Evolutionary conservation across 2,888 invertebrate species (phyloP), one percentile per base, ranked within the genome.

Genomic region (Flexamia atlantica): DNA sequence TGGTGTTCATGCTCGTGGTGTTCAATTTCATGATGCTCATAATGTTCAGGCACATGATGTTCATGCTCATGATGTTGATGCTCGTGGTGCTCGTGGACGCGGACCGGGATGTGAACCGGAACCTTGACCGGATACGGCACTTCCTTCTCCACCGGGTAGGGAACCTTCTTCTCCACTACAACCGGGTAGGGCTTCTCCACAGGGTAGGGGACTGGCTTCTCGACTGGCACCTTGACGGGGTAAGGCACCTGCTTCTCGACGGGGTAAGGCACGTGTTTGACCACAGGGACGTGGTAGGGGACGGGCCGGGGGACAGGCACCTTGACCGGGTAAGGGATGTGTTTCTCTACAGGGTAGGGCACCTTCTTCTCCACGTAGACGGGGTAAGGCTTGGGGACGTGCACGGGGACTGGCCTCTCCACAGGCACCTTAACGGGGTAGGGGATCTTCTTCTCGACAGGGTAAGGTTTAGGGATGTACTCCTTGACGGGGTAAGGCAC

Each of bases 81-180:
- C 20, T 53, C 53, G 20, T 53, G 20, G 23, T 53, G 53, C 53
- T 53, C 23, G 53, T 53, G 53, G 53, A 46, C 46, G 12, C 14
- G 46, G 46, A 46, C 93, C 30, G 95, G 94, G 46, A 85, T 86
- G n/a, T 87, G 86, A 2, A 93, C 93, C 14, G 72, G 74, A 10
- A 74, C 74, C 60, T 83, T 83, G n/a, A 83, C 82, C 10, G 82
- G 82, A 32, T 83, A 83, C 17, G 82, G 85, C n/a, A 86, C 79
- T 50, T 82, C 81, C 74, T 86, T 86, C 30, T 86, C 85, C 12
- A 86, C 85, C 12, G 85, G 81, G 72, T 82, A 86, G 14, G 86
- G 87, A 10, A 87, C 86, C 68, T 86, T 83, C 83, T 87, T 87
- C 72, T 85, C 86, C 14, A 87, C 86, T 0, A 76, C 53, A 9